Conservation (phyloP, 2,797 vertebrate species). For the Denticeps clupeoides region DNA sequence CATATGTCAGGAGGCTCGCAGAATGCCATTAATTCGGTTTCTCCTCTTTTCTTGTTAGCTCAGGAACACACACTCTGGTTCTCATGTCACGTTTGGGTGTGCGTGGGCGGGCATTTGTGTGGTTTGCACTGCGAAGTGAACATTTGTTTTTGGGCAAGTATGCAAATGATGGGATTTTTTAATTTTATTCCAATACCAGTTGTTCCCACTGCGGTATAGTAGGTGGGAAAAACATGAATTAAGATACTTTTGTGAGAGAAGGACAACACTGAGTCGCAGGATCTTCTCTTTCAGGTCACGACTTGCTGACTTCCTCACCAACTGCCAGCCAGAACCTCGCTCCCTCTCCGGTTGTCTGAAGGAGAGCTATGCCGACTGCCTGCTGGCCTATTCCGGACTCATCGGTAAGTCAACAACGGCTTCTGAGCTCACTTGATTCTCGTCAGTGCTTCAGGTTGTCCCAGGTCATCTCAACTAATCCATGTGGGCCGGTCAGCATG, state of each 20-base stretch:
- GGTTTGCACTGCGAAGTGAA: neutral
- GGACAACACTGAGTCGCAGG: no score
- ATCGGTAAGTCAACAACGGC: no score
- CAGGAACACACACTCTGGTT: neutral
- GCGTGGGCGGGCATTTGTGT: neutral
- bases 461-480: no score
- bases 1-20: constrained; percentile 11
- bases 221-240: no score
- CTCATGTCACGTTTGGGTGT: no score
- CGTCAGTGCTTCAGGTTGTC: neutral
- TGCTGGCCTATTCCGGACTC: constrained; percentile 89
- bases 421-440: no score
- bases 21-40: constrained; percentile 17
- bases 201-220: no score
- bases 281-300: constrained; percentile 93
- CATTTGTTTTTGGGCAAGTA: constrained; percentile 7
- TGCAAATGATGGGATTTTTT: no score
- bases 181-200: no score
- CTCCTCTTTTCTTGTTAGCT: constrained; percentile 8
- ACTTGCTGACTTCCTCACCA: constrained; percentile 91
- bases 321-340: constrained; percentile 86
- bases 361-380: constrained; percentile 92
- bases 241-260: no score
- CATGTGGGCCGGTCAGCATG: no score
- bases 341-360: constrained; percentile 86